Conservation (phyloP, 2,113 vertebrate genomes). For the Recurvirostra avosetta region DNA sequence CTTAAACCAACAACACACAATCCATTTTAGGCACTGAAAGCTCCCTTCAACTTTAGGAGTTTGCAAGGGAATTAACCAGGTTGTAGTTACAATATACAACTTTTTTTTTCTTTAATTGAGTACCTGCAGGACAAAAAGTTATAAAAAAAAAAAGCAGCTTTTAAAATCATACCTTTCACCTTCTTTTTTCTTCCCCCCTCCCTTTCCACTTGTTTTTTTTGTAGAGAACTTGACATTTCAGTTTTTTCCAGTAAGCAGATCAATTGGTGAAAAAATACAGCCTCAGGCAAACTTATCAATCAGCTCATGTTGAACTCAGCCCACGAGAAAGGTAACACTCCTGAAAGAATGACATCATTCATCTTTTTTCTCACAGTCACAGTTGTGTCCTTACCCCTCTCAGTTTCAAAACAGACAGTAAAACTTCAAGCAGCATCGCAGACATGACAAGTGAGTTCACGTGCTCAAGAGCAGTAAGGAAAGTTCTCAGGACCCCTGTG, state of each 20-base stretch:
- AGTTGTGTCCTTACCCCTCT: neutral
- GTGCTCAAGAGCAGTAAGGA: neutral
- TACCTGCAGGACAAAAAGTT: neutral
- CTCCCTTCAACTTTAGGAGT: neutral
- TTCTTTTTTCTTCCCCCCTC: neutral
- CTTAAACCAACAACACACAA: neutral
- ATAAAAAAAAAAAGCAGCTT: neutral
- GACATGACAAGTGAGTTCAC: neutral
- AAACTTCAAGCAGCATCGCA: neutral
- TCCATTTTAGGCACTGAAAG: neutral
- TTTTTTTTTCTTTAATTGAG: neutral
- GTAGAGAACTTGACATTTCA: neutral
- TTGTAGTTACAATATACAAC: neutral
- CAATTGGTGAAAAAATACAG: neutral
- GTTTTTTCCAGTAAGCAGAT: neutral
- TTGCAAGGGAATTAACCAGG: neutral
- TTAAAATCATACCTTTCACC: neutral
- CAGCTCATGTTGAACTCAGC: neutral
- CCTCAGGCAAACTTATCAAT: neutral
- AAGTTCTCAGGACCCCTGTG: neutral
- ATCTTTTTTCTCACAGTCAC: neutral
- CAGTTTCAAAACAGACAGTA: neutral
- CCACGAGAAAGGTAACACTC: neutral
- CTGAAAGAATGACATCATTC: neutral
- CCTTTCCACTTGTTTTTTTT: neutral